Percentiles rank a stretch among this genome's conserved stretches.
phyloP scores from a whole-genome alignment of 1,140 invertebrate species.

The Pararge aegeria region DNA sequence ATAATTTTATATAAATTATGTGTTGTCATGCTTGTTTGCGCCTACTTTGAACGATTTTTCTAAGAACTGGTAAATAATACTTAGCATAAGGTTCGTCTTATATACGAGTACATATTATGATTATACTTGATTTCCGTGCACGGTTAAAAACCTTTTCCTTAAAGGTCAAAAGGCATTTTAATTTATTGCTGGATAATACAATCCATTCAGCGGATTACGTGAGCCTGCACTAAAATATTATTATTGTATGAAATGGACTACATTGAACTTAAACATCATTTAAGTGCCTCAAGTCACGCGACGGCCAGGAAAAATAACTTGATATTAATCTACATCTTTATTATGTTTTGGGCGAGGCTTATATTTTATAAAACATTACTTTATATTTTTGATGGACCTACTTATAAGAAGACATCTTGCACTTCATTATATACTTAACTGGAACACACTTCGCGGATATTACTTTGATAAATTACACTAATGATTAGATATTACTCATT shows the following conservation, averaged over 20 bases:
- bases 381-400: background rate
- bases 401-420: too few species aligned
- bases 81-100: too few species aligned
- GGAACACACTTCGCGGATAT: too few species aligned
- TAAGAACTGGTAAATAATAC: too few species aligned
- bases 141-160: background rate
- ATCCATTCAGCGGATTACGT: conserved; percentile 19
- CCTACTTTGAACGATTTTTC: too few species aligned
- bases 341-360: conserved; percentile 11
- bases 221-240: conserved; percentile 20
- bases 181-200: conserved; percentile 9
- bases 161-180: background rate
- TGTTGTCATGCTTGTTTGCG: too few species aligned
- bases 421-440: too few species aligned
- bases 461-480: too few species aligned
- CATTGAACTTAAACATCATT: conserved; percentile 26
- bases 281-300: conserved; percentile 27
- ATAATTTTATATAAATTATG: too few species aligned
- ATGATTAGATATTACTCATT: too few species aligned
- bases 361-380: background rate
- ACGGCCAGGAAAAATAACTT: conserved; percentile 22
- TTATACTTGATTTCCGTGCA: background rate
- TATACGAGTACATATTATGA: background rate
- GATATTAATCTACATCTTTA: conserved; percentile 30
- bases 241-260: conserved; percentile 25